These are phyloP conservation scores for Eupristina koningsbergeri DNA, from an alignment of 1,140 invertebrate genomes.

Conservation along the genomic window DNA sequence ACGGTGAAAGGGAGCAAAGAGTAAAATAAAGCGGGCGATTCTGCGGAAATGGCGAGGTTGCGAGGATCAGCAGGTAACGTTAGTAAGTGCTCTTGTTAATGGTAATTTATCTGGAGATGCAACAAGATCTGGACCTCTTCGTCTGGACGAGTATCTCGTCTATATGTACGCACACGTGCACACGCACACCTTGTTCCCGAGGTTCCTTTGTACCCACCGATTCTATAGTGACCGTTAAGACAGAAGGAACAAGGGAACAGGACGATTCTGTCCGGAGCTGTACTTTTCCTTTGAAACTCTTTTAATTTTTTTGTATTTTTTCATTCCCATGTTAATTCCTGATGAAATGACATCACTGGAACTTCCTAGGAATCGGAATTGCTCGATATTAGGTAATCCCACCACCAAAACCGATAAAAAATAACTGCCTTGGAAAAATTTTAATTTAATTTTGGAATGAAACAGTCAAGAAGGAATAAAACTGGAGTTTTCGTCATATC, in stretches of 20 bases:
- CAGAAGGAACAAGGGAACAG: not conserved
- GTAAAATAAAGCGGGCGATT: conserved; percentile 56
- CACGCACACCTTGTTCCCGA: conserved; percentile 2
- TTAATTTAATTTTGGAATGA: no score
- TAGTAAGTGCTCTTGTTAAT: no score
- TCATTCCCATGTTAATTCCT: no score
- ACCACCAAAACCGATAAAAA: no score
- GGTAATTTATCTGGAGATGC: conserved; percentile 69
- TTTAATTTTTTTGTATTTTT: not conserved
- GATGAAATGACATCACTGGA: no score
- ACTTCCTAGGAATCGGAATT: not conserved
- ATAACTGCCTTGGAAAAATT: no score
- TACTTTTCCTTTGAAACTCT: not conserved
- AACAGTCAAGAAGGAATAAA: no score
- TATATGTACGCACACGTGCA: conserved; percentile 3
- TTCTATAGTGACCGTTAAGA: not conserved
- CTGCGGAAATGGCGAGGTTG: no score
- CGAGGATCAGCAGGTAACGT: no score
- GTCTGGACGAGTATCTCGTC: conserved; percentile 17
- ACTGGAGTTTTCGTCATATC: no score
- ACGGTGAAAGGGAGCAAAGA: conserved; percentile 22
- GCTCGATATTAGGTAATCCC: not conserved
- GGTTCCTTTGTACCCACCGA: conserved; percentile 2
- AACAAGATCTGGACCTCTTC: conserved; percentile 54
- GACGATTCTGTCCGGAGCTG: not conserved